Conservation (phyloP, 2,113 vertebrate species). For the Alosa alosa region DNA sequence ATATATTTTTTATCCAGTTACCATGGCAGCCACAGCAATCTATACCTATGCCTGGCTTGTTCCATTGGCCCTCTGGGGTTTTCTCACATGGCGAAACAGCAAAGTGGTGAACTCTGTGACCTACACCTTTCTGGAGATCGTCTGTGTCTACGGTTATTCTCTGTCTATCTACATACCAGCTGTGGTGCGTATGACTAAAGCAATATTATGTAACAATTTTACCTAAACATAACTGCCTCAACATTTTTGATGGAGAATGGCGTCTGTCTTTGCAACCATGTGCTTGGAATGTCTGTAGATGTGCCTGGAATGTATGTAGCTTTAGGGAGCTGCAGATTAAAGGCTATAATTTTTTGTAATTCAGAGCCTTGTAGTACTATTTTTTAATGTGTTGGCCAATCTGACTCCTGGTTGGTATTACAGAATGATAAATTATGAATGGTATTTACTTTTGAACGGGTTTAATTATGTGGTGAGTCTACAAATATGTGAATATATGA, state of each 20-base stretch:
- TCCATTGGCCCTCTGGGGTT: conserved; percentile 90
- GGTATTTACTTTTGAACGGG: background rate
- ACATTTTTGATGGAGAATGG: no score
- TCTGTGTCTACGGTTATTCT: conserved; percentile 95
- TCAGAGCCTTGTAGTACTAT: no score
- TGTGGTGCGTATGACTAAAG: conserved; percentile 74
- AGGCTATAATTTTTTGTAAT: no score
- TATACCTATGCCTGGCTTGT: conserved; percentile 92
- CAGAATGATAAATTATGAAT: no score
- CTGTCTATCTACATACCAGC: conserved; percentile 94
- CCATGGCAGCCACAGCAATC: conserved; percentile 90
- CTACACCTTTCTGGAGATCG: conserved; percentile 93
- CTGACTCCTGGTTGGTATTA: no score
- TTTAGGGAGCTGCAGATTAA: no score
- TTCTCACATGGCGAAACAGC: conserved; percentile 90
- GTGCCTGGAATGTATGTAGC: no score
- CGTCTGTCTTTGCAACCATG: no score
- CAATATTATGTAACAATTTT: background rate
- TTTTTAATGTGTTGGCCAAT: no score
- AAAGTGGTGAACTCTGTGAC: conserved; percentile 88
- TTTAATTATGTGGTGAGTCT: background rate
- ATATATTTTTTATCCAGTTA: conserved; percentile 73
- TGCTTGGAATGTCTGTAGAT: no score
- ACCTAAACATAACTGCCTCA: background rate
- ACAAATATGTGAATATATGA: background rate